Percentiles rank a stretch among this genome's conserved stretches.
Evolutionary conservation across 2,113 vertebrate species (phyloP).

Genomic region (Argyrosomus japonicus): DNA sequence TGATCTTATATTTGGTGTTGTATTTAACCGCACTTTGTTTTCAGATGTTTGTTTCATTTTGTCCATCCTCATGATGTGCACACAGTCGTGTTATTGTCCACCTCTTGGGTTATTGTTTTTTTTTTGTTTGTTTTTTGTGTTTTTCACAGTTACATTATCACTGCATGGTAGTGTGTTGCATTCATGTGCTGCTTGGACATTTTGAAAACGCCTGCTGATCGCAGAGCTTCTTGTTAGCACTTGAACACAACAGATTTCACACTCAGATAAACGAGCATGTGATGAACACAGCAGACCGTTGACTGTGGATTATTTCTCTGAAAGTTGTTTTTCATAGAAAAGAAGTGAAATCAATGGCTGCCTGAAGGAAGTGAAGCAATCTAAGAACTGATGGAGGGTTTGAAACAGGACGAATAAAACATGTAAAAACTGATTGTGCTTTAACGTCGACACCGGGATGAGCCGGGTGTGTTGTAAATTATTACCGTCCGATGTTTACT

Average conservation of each 20-base stretch:
- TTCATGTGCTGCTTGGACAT: not conserved
- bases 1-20: not conserved
- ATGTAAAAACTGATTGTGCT: not conserved
- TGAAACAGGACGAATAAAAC: not conserved
- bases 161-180: not conserved
- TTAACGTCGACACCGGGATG: not conserved
- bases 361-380: not conserved
- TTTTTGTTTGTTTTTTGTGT: too few relatives aligned
- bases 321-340: not conserved
- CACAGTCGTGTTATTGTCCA: not conserved
- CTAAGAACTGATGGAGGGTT: not conserved
- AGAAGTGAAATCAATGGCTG: not conserved
- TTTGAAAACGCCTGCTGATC: not conserved
- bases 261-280: too few relatives aligned
- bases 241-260: not conserved
- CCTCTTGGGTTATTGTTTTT: not conserved
- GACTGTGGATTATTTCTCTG: not conserved
- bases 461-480: not conserved
- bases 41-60: not conserved
- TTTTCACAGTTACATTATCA: not conserved
- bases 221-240: not conserved
- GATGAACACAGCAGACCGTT: not conserved
- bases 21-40: not conserved
- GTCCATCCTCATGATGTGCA: not conserved
- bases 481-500: not conserved